Evolutionary conservation across 2,113 vertebrate species (phyloP), one percentile per base, ranked within the genome.

Genomic region (Machaerirhynchus nigripectus): DNA sequence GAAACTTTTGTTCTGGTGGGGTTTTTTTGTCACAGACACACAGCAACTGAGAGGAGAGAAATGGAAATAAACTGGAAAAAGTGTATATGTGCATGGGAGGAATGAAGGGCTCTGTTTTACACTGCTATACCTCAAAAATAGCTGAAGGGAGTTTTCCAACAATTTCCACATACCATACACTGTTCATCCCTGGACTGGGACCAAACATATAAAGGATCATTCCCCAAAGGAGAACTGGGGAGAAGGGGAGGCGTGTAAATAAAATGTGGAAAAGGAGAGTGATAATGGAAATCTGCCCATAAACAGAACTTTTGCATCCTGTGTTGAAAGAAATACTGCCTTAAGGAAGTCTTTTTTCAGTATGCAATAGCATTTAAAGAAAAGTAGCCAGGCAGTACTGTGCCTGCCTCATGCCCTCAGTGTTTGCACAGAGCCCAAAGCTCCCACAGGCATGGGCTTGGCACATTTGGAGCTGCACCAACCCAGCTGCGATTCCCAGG

Each of bases 111-210:
- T 70, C 20, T 63, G 12, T 67, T 85, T 90, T 83, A 37, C 2
- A 4, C 49, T 47, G 8, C 44, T 78, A 2, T 69, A 53, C 74
- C 56, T 91, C 44, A 91, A 76, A 95, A 94, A 89, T 69, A 68
- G 53, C 77, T 67, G 57, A 79, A 84, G 59, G 50, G n/a, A 65
- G 26, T 94, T 96, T 96, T 87, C 61, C 63, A 87, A 6, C 28
- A 12, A 24, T 59, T 95, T 89, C 31, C 46, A 57, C 40, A 53
- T 75, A 82, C 49, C 1, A 2, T 82, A 31, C 14, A 71, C 49
- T 53, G 22, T 69, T 93, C 61, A 57, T 83, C 61, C 52, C 70
- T 93, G 53, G 53, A 71, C 23, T 87, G 53, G 28, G 33, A 87
- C 61, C 84, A 85, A 69, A 60, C 11, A 35, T 22, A 26, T 31